A percentile compares a stretch with the other conserved stretches of the same genome.
phyloP scores from a whole-genome alignment of 2,888 invertebrate species.

The Rhorus exstirpatorius region DNA sequence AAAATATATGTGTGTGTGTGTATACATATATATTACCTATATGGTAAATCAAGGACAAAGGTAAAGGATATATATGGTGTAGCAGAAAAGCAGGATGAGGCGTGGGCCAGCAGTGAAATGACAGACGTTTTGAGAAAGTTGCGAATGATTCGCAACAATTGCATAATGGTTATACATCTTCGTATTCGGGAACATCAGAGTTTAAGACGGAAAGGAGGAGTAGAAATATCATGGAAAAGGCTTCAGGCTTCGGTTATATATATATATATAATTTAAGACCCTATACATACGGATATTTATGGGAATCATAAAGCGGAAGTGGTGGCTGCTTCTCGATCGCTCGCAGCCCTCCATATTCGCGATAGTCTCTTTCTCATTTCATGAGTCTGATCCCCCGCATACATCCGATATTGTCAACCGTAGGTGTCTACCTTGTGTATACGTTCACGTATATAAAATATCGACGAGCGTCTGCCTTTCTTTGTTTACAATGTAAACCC shows the following conservation, averaged over 20 bases:
- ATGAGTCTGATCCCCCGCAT: constrained; percentile 20
- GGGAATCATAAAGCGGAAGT: constrained; percentile 82
- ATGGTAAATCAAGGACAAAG: not conserved
- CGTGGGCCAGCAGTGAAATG: constrained; percentile 14
- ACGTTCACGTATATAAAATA: constrained; percentile 3
- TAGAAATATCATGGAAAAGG: constrained; percentile 22
- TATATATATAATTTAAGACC: constrained; percentile 80
- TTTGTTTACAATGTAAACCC: constrained; percentile 57
- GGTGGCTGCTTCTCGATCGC: constrained; percentile 77
- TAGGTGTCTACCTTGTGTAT: not conserved
- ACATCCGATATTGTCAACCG: constrained; percentile 19
- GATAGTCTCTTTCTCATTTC: constrained; percentile 35
- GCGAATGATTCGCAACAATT: constrained; percentile 46
- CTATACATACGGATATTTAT: constrained; percentile 84
- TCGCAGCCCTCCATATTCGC: constrained; percentile 75
- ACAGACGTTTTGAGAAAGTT: constrained; percentile 41
- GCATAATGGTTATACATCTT: constrained; percentile 12
- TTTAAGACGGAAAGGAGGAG: constrained; percentile 25
- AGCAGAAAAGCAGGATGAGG: constrained; percentile 52
- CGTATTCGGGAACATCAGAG: constrained; percentile 23
- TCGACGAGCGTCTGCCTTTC: constrained; percentile 24
- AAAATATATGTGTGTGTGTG: constrained; percentile 22
- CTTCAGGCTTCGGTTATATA: constrained; percentile 43
- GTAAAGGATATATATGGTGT: constrained; percentile 34
- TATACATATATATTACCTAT: constrained; percentile 8